A percentile compares a stretch with the other conserved stretches of the same genome.
These are phyloP conservation scores for Uropetala carovei DNA, from an alignment of 2,888 invertebrate species.

Conservation along the genomic window DNA sequence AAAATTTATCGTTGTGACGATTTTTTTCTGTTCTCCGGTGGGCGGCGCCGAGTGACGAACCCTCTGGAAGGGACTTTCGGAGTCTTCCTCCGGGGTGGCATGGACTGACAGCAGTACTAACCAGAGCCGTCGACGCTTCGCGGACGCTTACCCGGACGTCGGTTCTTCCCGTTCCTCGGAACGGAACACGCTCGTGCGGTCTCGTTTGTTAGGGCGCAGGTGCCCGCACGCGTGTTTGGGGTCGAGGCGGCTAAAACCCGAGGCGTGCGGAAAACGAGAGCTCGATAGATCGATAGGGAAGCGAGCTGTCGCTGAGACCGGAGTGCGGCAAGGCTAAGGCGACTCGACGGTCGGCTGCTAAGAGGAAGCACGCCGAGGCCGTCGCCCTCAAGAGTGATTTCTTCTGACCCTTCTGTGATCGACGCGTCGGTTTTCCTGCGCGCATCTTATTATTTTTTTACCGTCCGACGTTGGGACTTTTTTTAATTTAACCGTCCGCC, in stretches of 20 bases:
- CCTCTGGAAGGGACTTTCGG: not conserved
- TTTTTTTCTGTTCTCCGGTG: not conserved
- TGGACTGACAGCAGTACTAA: not conserved
- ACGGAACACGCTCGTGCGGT: not conserved
- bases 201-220: not conserved
- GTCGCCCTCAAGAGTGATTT: not conserved
- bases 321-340: not conserved
- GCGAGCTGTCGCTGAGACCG: not conserved
- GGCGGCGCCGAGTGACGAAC: not conserved
- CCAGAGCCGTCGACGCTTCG: not conserved
- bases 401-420: not conserved
- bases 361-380: not conserved
- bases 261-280: slow-evolving; percentile 8
- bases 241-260: not conserved
- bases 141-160: not conserved
- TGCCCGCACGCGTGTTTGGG: slow-evolving; percentile 3
- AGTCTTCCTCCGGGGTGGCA: not conserved
- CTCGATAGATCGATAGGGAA: slow-evolving; percentile 15
- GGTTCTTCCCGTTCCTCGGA: not conserved
- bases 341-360: not conserved
- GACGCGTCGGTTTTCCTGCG: not conserved
- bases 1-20: not conserved
- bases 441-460: no score
- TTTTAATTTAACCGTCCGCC: not conserved
- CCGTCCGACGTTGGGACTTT: not conserved